Evolutionary conservation across 2,113 vertebrate species (phyloP).

Genomic region (Zosterops japonicus): DNA sequence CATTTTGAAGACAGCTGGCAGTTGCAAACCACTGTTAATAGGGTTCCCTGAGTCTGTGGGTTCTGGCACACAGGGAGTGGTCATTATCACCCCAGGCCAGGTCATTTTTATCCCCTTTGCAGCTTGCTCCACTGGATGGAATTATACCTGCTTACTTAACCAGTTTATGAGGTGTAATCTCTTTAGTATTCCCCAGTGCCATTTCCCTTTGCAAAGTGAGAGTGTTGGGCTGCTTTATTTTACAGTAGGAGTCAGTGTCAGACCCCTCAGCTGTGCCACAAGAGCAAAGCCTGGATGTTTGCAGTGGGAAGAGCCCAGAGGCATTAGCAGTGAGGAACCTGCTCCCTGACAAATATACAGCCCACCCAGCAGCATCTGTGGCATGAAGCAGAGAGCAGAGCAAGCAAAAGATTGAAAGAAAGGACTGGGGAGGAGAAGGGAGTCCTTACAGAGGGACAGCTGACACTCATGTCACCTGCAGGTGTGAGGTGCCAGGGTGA

Average conservation of each 20-base stretch:
- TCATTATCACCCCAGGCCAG: neutral
- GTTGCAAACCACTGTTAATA: neutral
- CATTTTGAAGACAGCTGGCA: neutral
- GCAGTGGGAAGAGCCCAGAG: neutral
- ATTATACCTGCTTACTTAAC: neutral
- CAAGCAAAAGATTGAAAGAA: neutral
- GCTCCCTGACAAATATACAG: neutral
- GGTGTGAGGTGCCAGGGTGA: neutral
- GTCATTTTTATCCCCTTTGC: neutral
- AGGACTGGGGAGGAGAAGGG: neutral
- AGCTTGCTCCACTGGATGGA: neutral
- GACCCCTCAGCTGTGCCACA: neutral
- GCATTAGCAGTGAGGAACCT: neutral
- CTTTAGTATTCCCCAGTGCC: neutral
- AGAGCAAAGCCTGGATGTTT: neutral
- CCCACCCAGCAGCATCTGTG: neutral
- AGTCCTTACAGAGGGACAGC: fast-evolving
- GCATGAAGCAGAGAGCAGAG: neutral
- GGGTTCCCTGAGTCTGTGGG: neutral
- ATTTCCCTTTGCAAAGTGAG: neutral
- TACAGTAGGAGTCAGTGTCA: neutral
- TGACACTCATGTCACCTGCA: neutral
- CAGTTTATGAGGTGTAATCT: neutral
- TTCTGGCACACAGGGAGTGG: fast-evolving
- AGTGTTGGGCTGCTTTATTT: neutral